Percentiles rank a stretch among this genome's conserved stretches.
Conservation (phyloP, 2,797 vertebrate species). For the Pseudocheirus occidentalis region DNA sequence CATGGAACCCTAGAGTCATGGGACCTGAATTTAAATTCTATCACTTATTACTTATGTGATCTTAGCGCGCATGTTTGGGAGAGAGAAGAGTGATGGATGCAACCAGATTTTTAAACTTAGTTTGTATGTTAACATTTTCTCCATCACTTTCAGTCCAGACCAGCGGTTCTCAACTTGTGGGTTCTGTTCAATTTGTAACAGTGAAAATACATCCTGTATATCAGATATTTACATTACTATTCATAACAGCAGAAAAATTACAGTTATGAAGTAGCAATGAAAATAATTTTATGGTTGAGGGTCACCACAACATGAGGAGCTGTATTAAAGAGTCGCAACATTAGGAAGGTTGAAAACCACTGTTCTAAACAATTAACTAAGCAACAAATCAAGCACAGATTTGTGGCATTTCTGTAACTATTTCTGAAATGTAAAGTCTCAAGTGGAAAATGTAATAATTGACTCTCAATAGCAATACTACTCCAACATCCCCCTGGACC, state of each 20-base stretch:
- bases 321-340: too few species aligned
- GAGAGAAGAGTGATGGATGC: neutral
- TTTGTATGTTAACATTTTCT: neutral
- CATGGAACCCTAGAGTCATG: neutral
- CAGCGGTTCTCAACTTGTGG: too few species aligned
- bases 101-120: neutral
- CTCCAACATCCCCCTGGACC: neutral
- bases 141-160: neutral
- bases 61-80: neutral
- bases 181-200: too few species aligned
- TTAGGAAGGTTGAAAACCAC: too few species aligned
- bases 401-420: neutral
- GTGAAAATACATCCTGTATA: too few species aligned
- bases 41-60: neutral
- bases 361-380: neutral
- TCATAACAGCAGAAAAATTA: too few species aligned
- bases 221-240: too few species aligned
- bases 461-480: neutral
- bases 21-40: neutral
- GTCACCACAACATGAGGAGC: too few species aligned
- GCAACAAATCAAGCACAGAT: neutral
- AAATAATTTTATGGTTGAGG: too few species aligned
- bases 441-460: neutral
- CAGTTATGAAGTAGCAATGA: too few species aligned
- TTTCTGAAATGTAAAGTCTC: neutral